Evolutionary conservation across 2,888 invertebrate species (phyloP).

Genomic region (Drosophila meridionalis): DNA sequence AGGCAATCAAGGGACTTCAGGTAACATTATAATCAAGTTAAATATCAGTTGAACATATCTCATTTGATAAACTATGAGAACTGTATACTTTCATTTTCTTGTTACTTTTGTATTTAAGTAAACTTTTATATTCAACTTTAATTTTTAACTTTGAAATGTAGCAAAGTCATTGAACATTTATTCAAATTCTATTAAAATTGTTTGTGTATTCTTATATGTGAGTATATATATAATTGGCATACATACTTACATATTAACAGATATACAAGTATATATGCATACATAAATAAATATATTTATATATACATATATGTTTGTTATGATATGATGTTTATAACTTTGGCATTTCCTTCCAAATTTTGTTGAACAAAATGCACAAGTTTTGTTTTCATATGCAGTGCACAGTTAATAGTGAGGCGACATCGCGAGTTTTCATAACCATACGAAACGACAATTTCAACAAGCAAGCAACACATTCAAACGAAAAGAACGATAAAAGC

Average conservation of each 20-base stretch:
- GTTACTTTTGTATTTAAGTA: background rate
- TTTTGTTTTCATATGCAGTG: conserved; percentile 27
- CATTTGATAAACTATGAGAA: background rate
- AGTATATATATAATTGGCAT: background rate
- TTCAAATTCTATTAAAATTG: background rate
- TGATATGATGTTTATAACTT: conserved; percentile 20
- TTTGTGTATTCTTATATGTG: background rate
- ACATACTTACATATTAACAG: background rate
- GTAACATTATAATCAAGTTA: background rate
- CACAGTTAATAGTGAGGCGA: conserved; percentile 21
- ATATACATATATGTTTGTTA: conserved; percentile 3
- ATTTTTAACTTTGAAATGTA: background rate
- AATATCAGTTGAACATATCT: background rate
- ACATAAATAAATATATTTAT: background rate
- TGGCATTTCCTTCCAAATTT: conserved; percentile 52
- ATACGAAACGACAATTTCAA: conserved; percentile 3
- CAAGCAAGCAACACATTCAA: background rate
- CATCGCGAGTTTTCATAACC: conserved; percentile 1
- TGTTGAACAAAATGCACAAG: conserved; percentile 53
- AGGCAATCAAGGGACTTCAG: background rate
- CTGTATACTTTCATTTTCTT: background rate
- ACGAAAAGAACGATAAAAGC: conserved; percentile 1
- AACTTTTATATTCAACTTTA: background rate
- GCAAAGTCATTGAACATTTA: background rate
- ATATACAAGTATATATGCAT: background rate